Evolutionary conservation across 2,797 vertebrate species (phyloP), one percentile per base, ranked within the genome.

Genomic region (Iguana delicatissima): DNA sequence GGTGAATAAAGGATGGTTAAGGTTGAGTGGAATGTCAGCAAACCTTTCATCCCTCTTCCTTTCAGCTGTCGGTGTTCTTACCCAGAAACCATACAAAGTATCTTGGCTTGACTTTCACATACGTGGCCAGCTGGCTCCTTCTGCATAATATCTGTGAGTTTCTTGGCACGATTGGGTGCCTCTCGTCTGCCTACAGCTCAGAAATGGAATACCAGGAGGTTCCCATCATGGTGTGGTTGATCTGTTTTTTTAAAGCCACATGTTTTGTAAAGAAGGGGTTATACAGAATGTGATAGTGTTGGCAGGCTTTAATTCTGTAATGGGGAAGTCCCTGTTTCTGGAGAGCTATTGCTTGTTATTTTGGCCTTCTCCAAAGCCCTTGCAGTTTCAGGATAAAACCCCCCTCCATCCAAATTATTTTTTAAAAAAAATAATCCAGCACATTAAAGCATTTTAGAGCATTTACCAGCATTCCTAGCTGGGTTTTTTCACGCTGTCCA

Each of bases 21-120:
- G 90, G 91, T 79, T 87, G 92, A 93, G 80, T 69, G 84, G 84
- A 85, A 89, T 89, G 86, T 90, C 88, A 90, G 88, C 82, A 86
- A 86, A 89, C 64, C 89, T 91, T 88, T 80, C 82, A 74, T 88
- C 13, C 79, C 69, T 85, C 55, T 81, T 91, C 84, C 18, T 64
- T 55, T 85, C 80, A 90, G 74, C 74, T 85, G 67, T 72, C 77
- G 73, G 80, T 86, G 84, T 74, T 76, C 87, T 55, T 73, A 32
- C 62, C 80, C 73, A 85, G 32, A 90, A 93, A 81, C 89, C 64
- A 88, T 42, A 64, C 59, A 74, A 46, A 74, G 35, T 64, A 85
- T 81, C 92, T 87, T 69, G 46, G 88, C 74, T 80, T 76, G 69
- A 82, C 69, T 85, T 50, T 89, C 85, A 85, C 80, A 80, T 85